phyloP scores from a whole-genome alignment of 1,140 invertebrate species.

The Cylas formicarius region DNA sequence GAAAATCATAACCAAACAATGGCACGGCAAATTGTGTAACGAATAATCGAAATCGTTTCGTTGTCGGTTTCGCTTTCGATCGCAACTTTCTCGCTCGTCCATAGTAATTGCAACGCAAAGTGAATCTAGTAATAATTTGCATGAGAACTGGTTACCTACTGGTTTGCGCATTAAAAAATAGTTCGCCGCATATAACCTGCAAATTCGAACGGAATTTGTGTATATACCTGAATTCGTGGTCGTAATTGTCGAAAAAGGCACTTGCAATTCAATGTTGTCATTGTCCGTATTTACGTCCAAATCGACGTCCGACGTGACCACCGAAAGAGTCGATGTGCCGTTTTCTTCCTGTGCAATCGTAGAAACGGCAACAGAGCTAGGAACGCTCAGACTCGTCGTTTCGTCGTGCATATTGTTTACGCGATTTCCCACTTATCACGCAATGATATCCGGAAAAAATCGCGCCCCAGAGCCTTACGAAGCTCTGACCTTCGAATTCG shows the following conservation, averaged over 20 bases:
- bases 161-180: constrained; percentile 20
- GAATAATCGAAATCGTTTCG: too few species aligned
- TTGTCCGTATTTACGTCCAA: constrained; percentile 36
- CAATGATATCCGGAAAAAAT: constrained; percentile 35
- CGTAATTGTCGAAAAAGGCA: constrained; percentile 35
- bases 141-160: too few species aligned
- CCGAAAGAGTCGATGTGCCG: constrained; percentile 29
- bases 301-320: constrained; percentile 34
- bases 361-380: constrained; percentile 44
- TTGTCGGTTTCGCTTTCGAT: constrained; percentile 30
- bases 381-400: constrained; percentile 43
- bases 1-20: not conserved
- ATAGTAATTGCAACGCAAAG: constrained; percentile 28
- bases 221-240: constrained; percentile 32
- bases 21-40: too few species aligned
- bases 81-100: constrained; percentile 27
- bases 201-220: constrained; percentile 20
- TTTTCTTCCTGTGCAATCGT: constrained; percentile 36
- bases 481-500: constrained; percentile 41
- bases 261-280: constrained; percentile 39
- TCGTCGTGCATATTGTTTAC: constrained; percentile 45
- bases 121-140: constrained; percentile 32
- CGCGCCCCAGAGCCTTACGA: constrained; percentile 38
- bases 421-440: constrained; percentile 36
- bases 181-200: constrained; percentile 31